These are phyloP conservation scores for Macrochelys suwanniensis DNA, from an alignment of 2,797 vertebrate species.

Conservation along the genomic window DNA sequence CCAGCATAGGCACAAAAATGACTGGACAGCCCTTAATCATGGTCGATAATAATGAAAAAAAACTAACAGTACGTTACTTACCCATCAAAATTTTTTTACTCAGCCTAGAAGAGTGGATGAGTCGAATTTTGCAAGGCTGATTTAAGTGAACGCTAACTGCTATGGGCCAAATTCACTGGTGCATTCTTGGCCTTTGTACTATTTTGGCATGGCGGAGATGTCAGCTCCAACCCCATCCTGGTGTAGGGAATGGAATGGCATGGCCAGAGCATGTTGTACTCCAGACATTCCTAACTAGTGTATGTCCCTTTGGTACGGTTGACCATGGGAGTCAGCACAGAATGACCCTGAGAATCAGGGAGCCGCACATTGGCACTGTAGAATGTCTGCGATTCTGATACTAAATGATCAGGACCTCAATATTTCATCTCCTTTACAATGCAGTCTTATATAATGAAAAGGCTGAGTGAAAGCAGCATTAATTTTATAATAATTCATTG, in stretches of 20 bases:
- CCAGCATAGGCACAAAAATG: background rate
- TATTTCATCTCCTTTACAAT: constrained; percentile 19
- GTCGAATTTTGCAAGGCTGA: background rate
- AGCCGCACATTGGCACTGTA: background rate
- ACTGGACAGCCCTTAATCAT: constrained; percentile 13
- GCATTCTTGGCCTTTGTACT: background rate
- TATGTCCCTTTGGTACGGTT: background rate
- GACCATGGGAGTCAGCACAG: constrained; percentile 26
- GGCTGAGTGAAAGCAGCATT: background rate
- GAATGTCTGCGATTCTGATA: background rate
- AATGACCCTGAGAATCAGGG: background rate
- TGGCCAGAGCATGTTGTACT: background rate
- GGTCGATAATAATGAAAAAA: constrained; percentile 8
- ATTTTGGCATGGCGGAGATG: background rate
- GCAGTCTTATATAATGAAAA: rapidly evolving
- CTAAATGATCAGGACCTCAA: constrained; percentile 2
- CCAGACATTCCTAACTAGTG: background rate
- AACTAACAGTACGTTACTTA: background rate
- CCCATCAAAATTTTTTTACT: background rate
- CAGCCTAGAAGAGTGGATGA: background rate
- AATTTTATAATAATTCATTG: background rate
- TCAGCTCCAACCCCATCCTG: background rate
- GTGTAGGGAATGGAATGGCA: background rate
- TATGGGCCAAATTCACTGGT: background rate
- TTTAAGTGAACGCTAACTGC: background rate